Conservation (phyloP, 2,797 vertebrate species). For the Centropyge bicolor region DNA sequence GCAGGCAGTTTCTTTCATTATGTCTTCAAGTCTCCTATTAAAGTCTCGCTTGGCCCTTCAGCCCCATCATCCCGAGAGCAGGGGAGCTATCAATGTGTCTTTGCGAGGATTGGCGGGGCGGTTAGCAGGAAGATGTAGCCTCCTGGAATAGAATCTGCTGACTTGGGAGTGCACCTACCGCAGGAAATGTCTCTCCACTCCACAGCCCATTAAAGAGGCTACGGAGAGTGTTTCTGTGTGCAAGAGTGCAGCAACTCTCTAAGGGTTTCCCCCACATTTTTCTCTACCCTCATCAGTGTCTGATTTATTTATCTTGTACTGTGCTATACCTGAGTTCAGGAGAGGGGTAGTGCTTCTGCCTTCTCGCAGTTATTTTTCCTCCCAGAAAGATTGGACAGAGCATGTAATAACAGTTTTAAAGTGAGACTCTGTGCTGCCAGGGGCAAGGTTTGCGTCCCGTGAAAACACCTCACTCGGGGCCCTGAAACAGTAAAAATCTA, state of each 20-base stretch:
- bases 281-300: conserved; percentile 52
- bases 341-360: not conserved
- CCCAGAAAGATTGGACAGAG: not conserved
- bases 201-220: conserved; percentile 65
- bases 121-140: conserved; percentile 43
- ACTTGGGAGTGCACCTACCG: conserved; percentile 60
- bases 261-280: conserved; percentile 36
- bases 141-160: conserved; percentile 82
- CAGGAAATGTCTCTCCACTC: conserved; percentile 65
- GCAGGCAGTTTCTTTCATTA: conserved; percentile 69
- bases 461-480: not conserved
- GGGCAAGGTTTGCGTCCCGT: not conserved
- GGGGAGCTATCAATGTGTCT: conserved; percentile 67
- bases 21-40: conserved; percentile 67
- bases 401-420: conserved; percentile 10
- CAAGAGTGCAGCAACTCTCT: conserved; percentile 57
- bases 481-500: conserved; percentile 34
- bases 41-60: conserved; percentile 58
- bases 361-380: conserved; percentile 14
- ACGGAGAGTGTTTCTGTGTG: conserved; percentile 58
- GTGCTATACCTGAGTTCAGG: conserved; percentile 41
- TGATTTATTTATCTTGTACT: conserved; percentile 64
- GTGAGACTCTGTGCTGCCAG: conserved; percentile 5
- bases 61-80: conserved; percentile 53
- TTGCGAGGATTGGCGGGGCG: conserved; percentile 39